phyloP scores from a whole-genome alignment of 2,888 invertebrate species.

The Ommatoiulus sabulosus region DNA sequence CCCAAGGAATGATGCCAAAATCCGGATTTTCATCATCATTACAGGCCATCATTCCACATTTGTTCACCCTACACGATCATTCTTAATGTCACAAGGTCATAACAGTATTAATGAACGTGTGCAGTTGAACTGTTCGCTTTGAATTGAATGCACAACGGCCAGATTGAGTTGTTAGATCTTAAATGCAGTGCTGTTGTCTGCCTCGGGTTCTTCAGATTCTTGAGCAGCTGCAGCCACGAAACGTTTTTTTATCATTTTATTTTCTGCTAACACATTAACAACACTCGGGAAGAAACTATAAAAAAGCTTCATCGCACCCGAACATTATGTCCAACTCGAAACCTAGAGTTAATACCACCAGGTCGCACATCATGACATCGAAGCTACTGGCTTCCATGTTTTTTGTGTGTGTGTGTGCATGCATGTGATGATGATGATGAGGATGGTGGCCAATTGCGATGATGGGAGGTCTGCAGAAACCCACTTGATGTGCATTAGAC shows the following conservation, averaged over 20 bases:
- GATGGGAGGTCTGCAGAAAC: constrained; percentile 26
- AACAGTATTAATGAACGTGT: too few relatives aligned
- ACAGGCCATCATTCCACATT: too few relatives aligned
- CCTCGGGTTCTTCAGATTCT: background rate
- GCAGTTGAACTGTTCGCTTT: too few relatives aligned
- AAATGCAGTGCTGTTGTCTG: background rate
- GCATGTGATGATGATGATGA: too few relatives aligned
- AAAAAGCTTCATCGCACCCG: background rate
- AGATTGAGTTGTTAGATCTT: background rate
- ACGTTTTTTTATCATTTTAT: background rate
- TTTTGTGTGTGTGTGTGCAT: background rate
- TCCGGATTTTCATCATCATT: too few relatives aligned
- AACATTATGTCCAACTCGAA: constrained; percentile 13
- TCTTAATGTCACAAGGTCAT: too few relatives aligned
- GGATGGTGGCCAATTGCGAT: background rate
- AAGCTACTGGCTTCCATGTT: background rate
- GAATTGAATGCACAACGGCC: too few relatives aligned
- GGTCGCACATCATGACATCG: constrained; percentile 3
- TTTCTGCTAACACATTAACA: constrained; percentile 18
- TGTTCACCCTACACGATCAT: too few relatives aligned
- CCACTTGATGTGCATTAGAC: constrained; percentile 19
- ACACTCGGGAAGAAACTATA: background rate
- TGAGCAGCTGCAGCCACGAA: background rate
- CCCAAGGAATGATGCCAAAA: too few relatives aligned
- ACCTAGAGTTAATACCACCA: background rate